Percentiles rank a stretch among this genome's conserved stretches.
These are phyloP conservation scores for Synanthedon myopaeformis DNA, from an alignment of 2,888 invertebrate genomes.

Conservation along the genomic window DNA sequence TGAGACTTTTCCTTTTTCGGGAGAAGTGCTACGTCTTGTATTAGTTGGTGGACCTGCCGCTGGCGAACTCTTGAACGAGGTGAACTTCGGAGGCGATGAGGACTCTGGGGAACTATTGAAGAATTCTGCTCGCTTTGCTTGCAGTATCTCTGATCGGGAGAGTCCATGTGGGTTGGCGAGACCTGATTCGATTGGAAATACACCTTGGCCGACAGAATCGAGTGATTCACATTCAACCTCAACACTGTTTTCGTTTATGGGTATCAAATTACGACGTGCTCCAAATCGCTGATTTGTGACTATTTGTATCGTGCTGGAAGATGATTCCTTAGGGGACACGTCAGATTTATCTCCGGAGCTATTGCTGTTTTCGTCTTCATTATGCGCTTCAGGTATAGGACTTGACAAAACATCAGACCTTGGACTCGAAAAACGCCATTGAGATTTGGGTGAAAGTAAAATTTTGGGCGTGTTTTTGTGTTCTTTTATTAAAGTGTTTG, in stretches of 20 bases:
- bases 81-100: constrained; percentile 41
- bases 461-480: constrained; percentile 73
- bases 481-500: constrained; percentile 57
- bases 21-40: constrained; percentile 36
- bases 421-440: constrained; percentile 80
- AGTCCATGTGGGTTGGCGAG: constrained; percentile 30
- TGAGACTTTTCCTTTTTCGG: constrained; percentile 47
- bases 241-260: constrained; percentile 41
- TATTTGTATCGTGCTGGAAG: constrained; percentile 58
- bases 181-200: constrained; percentile 59
- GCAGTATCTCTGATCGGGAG: constrained; percentile 65
- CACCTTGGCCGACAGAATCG: constrained; percentile 43
- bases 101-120: constrained; percentile 52
- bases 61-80: constrained; percentile 47
- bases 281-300: constrained; percentile 62
- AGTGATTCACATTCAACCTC: constrained; percentile 36
- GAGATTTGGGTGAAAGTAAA: constrained; percentile 76
- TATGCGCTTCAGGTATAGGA: constrained; percentile 85
- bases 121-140: constrained; percentile 74
- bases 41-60: constrained; percentile 20
- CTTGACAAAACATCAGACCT: constrained; percentile 87
- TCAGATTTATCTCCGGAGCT: constrained; percentile 70
- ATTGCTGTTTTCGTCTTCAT: constrained; percentile 80
- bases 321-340: constrained; percentile 32
- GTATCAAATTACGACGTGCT: constrained; percentile 56